Base-by-base conservation (phyloP, 2,888 invertebrate genomes). In the Adela reaumurella region DNA sequence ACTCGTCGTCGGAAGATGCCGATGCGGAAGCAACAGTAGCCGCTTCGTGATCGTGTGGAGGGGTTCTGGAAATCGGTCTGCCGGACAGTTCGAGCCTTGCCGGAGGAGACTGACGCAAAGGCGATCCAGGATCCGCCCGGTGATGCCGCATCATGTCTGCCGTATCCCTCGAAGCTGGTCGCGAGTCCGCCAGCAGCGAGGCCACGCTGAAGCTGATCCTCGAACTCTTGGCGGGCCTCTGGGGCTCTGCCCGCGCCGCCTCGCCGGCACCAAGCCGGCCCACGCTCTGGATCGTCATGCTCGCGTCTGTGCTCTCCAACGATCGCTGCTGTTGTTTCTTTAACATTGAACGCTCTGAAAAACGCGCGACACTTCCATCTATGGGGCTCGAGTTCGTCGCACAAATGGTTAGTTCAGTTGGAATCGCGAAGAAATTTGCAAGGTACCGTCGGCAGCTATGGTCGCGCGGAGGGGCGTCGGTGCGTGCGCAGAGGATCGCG, bases 131-230 rank as follows among this genome's bases (percentile, higher is more conserved):
- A 45, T 78, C 81, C 53, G 74, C 77, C 49, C 81, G 67, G 52
- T 79, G 78, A 47, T 83, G 81, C 45, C 81, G 70, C 45, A 81
- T 66, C 55, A 81, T 78, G 57, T 81, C 73, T 24, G 77, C 68
- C 18, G 74, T 71, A 51, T 71, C 71, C 52, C 78, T 67, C 18
- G 59, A 69, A 50, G 69, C 67, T 2, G 84, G 83, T 65, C 91
- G 86, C 19, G 94, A 88, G 61, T 94, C 94, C 16, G 92, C 88
- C 56, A 95, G 74, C 55, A 94, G 83, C 1, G 94, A 91, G 5
- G 94, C 92, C 57, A 94, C 94, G 71, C 93, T 91, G 80, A 95
- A 94, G 72, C 87, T 88, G 62, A 88, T 85, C 59, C 87, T 79
- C 54, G 86, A 85, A 53, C 83, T 81, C 63, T 88, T 88, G 51